phyloP scores from a whole-genome alignment of 1,140 invertebrate species.

The Liolophura sinensis region DNA sequence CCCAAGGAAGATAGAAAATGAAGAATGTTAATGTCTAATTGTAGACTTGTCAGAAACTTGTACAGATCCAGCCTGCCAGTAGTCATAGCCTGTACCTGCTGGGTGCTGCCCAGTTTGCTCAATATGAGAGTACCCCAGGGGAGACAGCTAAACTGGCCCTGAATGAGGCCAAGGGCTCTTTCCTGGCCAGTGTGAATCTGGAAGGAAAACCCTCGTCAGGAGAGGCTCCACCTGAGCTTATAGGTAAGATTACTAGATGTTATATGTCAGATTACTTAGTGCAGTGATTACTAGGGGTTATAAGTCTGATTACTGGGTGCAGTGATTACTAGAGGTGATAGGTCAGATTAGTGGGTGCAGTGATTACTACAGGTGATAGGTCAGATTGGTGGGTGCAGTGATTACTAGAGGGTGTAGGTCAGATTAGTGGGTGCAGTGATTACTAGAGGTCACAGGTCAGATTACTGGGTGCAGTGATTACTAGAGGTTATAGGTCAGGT shows the following conservation, averaged over 20 bases:
- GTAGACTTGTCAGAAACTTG: constrained; percentile 53
- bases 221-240: constrained; percentile 35
- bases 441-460: no score
- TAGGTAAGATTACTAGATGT: constrained; percentile 25
- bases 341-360: no score
- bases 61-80: constrained; percentile 46
- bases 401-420: no score
- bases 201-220: constrained; percentile 50
- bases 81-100: constrained; percentile 50
- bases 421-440: no score
- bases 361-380: no score
- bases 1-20: no score
- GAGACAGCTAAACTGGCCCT: constrained; percentile 35
- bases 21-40: constrained; percentile 1
- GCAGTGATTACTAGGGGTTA: no score
- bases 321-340: no score
- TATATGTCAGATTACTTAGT: not conserved
- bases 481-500: no score
- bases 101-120: constrained; percentile 47
- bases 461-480: no score
- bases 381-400: no score
- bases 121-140: constrained; percentile 46
- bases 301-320: no score
- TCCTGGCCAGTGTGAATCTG: constrained; percentile 41
- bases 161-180: constrained; percentile 41